Evolutionary conservation across 2,113 vertebrate genomes (phyloP).

Genomic region (Ursus arctos): DNA sequence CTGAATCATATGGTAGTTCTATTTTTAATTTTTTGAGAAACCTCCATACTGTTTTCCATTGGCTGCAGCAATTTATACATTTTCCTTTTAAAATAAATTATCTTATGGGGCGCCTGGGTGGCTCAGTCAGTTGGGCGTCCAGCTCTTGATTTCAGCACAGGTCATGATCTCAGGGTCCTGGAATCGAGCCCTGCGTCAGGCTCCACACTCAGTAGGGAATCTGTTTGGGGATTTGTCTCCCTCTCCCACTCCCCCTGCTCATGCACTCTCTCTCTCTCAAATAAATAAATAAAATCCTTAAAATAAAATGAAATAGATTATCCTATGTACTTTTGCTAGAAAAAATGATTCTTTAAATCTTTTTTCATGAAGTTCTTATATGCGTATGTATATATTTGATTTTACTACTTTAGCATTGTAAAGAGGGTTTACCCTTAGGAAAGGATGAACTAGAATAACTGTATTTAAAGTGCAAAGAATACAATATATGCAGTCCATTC

Average conservation of each 20-base stretch:
- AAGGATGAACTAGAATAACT: constrained; percentile 47
- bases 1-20: not conserved
- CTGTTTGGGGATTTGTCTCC: not conserved
- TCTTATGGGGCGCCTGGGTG: not conserved
- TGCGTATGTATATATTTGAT: not conserved
- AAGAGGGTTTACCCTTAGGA: constrained; percentile 1
- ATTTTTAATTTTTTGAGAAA: not conserved
- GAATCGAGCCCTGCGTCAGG: not conserved
- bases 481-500: constrained; percentile 34
- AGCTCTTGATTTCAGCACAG: not conserved
- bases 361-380: not conserved
- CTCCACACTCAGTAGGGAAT: not conserved
- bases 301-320: not conserved
- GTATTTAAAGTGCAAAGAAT: constrained; percentile 37
- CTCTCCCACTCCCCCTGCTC: not conserved
- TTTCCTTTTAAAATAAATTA: not conserved
- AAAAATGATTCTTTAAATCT: constrained; percentile 50
- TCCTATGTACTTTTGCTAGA: not conserved
- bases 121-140: not conserved
- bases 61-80: not conserved
- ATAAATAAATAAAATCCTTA: not conserved
- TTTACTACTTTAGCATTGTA: not conserved
- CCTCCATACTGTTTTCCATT: not conserved
- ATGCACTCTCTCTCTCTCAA: not conserved
- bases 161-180: not conserved